Evolutionary conservation across 2,113 vertebrate genomes (phyloP), one percentile per base, ranked within the genome.

Genomic region (Cyrtonyx montezumae): DNA sequence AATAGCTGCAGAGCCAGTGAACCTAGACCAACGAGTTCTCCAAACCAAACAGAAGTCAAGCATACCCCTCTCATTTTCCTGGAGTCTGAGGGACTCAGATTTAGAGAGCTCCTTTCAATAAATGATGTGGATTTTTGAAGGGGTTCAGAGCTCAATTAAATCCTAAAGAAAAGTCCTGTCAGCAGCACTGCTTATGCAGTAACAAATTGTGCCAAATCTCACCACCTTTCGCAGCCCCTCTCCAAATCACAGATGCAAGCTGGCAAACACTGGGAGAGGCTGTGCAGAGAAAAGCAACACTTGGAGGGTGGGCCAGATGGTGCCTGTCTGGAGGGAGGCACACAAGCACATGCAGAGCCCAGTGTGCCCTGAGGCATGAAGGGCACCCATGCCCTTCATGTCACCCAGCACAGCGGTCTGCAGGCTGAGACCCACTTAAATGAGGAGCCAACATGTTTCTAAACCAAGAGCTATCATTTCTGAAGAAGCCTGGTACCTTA

Each of bases 221-320:
- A 66, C 81, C 68, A 85, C 93, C 91, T 87, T 94, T 95, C 61
- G 59, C 78, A 75, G 43, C 49, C 58, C 56, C 73, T 21, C 17
- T 65, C 82, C 84, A 69, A 95, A 75, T 94, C 86, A 93, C 87
- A 95, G 95, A 92, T 78, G 91, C 55, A 96, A 94, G 81, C 93
- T 96, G 88, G 93, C 96, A 96, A 95, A 95, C 92, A 59, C 82
- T 81, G 49, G 94, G 95, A 62, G 78, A 94, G 94, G 77, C 84
- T 88, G 76, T 70, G 70, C 88, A 95, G 95, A 91, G 93, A 95
- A 95, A 65, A 95, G 85, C 93, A 66, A 86, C 79, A 63, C 96
- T 94, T 97, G 97, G 97, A 97, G 97, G 97, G 97, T 92, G 89
- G 96, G 94, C 95, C 97, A 98, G 95, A 97, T 97, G 97, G 97